Evolutionary conservation across 2,797 vertebrate genomes (phyloP).

Genomic region (Anomalospiza imberbis): DNA sequence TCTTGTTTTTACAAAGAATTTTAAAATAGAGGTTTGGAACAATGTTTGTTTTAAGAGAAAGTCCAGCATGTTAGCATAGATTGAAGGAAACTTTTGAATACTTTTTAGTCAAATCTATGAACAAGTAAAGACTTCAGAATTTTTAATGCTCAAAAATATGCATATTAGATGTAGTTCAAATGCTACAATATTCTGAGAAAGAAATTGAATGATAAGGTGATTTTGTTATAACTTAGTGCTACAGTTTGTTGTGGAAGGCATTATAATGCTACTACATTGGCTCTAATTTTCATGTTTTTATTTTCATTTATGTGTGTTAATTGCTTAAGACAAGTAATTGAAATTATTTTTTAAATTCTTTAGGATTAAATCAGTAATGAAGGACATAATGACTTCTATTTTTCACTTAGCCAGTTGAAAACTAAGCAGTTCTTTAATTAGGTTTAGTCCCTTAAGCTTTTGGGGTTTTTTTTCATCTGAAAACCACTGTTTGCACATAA

Average conservation of each 20-base stretch:
- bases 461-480: conserved; percentile 55
- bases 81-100: background rate
- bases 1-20: background rate
- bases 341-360: background rate
- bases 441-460: background rate
- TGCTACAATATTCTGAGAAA: background rate
- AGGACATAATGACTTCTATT: background rate
- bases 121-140: background rate
- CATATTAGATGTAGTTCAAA: background rate
- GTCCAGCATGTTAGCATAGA: background rate
- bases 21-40: background rate
- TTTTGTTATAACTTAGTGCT: background rate
- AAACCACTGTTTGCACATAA: conserved; percentile 74
- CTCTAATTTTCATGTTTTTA: background rate
- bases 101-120: background rate
- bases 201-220: background rate
- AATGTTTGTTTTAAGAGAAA: background rate
- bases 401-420: conserved; percentile 26
- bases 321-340: background rate
- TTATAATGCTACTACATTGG: background rate
- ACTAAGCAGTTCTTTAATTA: background rate
- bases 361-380: background rate
- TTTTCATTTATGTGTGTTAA: background rate
- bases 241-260: background rate
- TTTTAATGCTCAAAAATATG: background rate